Base-by-base conservation (phyloP, 2,113 vertebrate species). In the Tympanuchus pallidicinctus region DNA sequence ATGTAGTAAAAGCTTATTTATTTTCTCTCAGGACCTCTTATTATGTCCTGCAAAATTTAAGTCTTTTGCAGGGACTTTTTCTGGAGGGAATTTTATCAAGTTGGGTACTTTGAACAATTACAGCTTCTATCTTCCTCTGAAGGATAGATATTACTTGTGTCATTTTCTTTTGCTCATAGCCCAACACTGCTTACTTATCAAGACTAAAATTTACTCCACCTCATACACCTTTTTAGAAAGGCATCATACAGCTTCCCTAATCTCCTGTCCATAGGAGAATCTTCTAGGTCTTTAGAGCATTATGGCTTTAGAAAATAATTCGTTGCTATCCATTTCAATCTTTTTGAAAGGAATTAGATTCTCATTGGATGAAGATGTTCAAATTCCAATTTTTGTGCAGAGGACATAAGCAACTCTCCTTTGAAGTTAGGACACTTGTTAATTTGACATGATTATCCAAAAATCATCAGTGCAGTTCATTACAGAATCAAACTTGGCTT, bases 371-470 rank as follows among this genome's bases (percentile, higher is more conserved):
- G 32, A 87, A 45, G n/a, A 60, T n/a, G 77, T 92, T 77, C 52
- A 67, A 27, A 11, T 7, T 67, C 20, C 17, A n/a, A 15, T 92
- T 90, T 95, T 17, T 88, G 78, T 77, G 13, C 63, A 77, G 32
- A 81, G 19, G 70, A 14, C 40, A 69, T 63, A 42, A 73, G 45
- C 52, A 47, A 64, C 64, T 92, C 87, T 59, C 54, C 54, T 92
- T 92, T 88, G 84, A 95, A 94, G 92, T 63, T 65, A 73, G 40
- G 21, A 80, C 11, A 79, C 7, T 9, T 43, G 42, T 59, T 86
- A 94, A 82, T 89, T 95, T 85, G 71, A 67, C 12, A 21, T 76
- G 60, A 92, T 90, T 85, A 85, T 42, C 13, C 50, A 73, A 87
- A 92, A 84, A 63, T 73, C 48, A 94, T 84, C 63, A 54, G 73